Conservation (phyloP, 1,140 invertebrate species). For the Aphelenchoides avenae region DNA sequence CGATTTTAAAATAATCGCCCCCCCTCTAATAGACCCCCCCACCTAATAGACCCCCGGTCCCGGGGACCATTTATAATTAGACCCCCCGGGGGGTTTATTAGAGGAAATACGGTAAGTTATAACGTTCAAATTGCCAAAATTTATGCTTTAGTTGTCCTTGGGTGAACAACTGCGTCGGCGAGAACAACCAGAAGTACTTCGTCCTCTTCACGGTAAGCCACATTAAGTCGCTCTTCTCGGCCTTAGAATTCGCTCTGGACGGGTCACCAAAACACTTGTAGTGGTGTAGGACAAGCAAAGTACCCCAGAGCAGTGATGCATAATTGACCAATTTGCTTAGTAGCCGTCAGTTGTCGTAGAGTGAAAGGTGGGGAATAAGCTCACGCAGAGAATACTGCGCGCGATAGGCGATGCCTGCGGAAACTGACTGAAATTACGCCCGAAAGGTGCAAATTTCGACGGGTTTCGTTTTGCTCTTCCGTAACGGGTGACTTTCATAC, state of each 20-base stretch:
- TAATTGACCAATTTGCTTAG: no score
- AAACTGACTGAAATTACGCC: constrained; percentile 8
- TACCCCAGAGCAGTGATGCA: background rate
- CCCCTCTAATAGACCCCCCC: no score
- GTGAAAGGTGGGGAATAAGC: no score
- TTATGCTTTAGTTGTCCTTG: constrained; percentile 30
- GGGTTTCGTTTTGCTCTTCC: no score
- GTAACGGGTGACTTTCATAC: no score
- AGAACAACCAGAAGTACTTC: constrained; percentile 99
- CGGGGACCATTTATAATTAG: constrained; percentile 96
- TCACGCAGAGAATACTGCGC: no score
- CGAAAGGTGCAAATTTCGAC: constrained; percentile 1
- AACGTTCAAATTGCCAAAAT: background rate
- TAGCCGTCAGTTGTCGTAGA: no score
- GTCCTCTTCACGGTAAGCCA: constrained; percentile 91
- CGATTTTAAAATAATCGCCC: constrained; percentile 53
- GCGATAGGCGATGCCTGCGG: no score
- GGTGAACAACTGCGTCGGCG: constrained; percentile 97
- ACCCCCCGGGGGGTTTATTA: constrained; percentile 2
- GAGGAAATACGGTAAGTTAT: background rate
- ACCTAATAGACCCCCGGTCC: no score
- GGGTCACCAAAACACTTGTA: background rate
- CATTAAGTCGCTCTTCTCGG: constrained; percentile 14
- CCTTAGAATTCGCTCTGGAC: background rate
- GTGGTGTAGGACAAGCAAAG: background rate